Evolutionary conservation across 92 coral and sea anemone species (phyloP).

Genomic region (Metridium senile): DNA sequence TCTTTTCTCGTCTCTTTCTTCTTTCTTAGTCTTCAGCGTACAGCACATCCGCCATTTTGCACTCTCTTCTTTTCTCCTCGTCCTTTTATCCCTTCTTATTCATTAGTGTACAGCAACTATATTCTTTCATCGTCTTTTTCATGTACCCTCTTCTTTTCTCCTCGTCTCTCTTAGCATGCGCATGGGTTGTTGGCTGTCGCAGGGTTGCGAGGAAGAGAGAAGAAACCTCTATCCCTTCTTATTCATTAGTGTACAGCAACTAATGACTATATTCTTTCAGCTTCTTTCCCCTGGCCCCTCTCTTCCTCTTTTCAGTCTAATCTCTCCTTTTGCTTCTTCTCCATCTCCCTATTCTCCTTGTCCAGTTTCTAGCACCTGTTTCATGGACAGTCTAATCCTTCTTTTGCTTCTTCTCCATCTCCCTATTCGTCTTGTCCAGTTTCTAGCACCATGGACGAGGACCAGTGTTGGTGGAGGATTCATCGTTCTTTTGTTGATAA

Average conservation of each 20-base stretch:
- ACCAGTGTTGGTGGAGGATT: slow-evolving; percentile 57
- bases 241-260: too few species aligned
- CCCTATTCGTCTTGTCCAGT: slow-evolving; percentile 4
- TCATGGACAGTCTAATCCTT: too few species aligned
- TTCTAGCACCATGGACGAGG: slow-evolving; percentile 2
- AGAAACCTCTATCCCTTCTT: too few species aligned
- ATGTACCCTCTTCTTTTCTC: not conserved
- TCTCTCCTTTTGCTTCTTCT: not conserved
- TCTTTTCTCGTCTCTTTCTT: not conserved
- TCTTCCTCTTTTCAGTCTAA: too few species aligned
- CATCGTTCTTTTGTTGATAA: slow-evolving; percentile 12
- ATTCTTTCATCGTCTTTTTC: not conserved
- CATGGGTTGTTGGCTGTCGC: too few species aligned
- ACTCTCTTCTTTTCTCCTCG: not conserved
- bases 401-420: slow-evolving; percentile 11
- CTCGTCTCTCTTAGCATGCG: too few species aligned
- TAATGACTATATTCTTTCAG: too few species aligned
- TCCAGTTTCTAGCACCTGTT: not conserved
- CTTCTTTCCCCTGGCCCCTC: too few species aligned
- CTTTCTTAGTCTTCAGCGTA: not conserved
- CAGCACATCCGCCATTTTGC: too few species aligned
- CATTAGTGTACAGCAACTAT: not conserved
- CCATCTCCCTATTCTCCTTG: slow-evolving; percentile 13
- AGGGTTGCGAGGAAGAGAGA: too few species aligned
- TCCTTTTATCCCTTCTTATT: not conserved